Evolutionary conservation across 2,888 invertebrate species (phyloP).

Genomic region (Eremobia ochroleuca): DNA sequence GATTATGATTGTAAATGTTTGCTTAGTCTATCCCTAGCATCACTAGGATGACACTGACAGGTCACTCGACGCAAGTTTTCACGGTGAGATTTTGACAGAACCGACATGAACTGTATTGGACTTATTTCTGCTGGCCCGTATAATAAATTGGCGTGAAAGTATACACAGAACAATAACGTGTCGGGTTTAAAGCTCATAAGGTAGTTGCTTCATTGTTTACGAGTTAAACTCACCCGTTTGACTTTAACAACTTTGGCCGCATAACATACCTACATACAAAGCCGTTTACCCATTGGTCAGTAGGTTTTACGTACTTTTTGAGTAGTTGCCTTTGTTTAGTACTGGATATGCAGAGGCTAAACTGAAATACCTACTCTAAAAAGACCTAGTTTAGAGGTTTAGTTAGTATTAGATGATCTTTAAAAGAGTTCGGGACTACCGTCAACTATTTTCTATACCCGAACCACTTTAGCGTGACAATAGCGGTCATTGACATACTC

Average conservation of each 20-base stretch:
- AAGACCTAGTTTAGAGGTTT: neutral
- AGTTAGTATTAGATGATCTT: no score
- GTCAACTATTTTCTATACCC: neutral
- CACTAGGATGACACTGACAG: no score
- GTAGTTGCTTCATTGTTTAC: conserved; percentile 58
- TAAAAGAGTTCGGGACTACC: neutral
- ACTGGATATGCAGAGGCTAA: neutral
- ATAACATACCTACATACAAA: conserved; percentile 20
- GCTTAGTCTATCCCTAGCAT: no score
- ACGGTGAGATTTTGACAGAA: no score
- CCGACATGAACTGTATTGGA: neutral
- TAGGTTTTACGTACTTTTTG: conserved; percentile 24
- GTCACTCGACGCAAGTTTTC: no score
- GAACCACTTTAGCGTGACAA: neutral
- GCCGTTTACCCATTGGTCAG: conserved; percentile 21
- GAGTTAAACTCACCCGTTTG: conserved; percentile 48
- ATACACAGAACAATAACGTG: conserved; percentile 41
- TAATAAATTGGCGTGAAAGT: conserved; percentile 32
- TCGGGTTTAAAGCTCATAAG: conserved; percentile 61
- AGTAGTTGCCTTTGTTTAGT: conserved; percentile 14
- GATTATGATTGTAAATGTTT: no score
- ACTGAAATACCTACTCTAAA: conserved; percentile 11
- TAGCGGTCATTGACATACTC: neutral
- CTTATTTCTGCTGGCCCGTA: conserved; percentile 8
- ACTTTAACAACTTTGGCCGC: conserved; percentile 55